Conservation (phyloP, 2,797 vertebrate genomes). For the Tokudaia muenninki region DNA sequence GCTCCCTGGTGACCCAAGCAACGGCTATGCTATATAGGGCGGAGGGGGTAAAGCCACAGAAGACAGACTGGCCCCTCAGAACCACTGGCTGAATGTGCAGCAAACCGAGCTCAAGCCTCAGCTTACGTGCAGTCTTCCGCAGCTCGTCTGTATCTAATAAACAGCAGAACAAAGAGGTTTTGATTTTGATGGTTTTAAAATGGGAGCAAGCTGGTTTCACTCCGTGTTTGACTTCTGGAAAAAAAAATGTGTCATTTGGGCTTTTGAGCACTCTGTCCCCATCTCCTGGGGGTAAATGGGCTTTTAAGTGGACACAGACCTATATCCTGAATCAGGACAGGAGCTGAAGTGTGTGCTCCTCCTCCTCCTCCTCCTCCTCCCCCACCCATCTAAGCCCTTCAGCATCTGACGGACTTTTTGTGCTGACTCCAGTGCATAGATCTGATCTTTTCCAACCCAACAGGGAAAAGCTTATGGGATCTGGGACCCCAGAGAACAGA, state of each 20-base stretch:
- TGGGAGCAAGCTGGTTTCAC: conserved; percentile 3
- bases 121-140: neutral
- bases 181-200: conserved; percentile 57
- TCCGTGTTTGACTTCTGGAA: neutral
- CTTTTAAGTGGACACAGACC: neutral
- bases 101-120: rapidly evolving
- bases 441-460: conserved; percentile 56
- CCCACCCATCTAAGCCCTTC: neutral
- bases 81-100: neutral
- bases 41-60: neutral
- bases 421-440: conserved; percentile 65
- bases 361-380: rapidly evolving
- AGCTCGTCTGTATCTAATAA: neutral
- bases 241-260: neutral
- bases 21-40: neutral
- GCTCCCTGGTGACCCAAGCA: neutral
- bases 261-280: neutral
- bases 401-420: conserved; percentile 76
- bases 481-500: conserved; percentile 49
- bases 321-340: neutral
- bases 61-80: neutral
- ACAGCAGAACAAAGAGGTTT: conserved; percentile 54
- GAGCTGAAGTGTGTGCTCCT: rapidly evolving
- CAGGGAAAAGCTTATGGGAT: conserved; percentile 25
- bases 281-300: conserved; percentile 43